phyloP scores from a whole-genome alignment of 2,113 vertebrate genomes.

The Sceloporus tristichus region DNA sequence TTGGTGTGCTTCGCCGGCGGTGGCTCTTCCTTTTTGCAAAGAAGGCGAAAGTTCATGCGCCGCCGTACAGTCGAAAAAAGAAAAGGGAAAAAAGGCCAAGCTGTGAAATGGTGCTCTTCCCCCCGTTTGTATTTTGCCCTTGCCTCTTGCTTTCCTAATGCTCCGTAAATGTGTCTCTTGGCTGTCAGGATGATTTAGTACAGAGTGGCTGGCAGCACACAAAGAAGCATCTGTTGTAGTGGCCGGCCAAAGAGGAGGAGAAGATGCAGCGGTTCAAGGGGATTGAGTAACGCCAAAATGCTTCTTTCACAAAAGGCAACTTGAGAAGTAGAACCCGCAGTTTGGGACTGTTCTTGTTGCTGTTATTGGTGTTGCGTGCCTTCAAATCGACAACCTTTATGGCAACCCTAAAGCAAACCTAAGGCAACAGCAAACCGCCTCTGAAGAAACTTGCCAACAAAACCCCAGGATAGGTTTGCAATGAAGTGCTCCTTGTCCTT shows the following conservation, averaged over 20 bases:
- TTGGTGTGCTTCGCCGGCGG: background rate
- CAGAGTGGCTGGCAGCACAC: constrained; percentile 61
- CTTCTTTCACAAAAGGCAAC: constrained; percentile 22
- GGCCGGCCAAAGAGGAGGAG: constrained; percentile 43
- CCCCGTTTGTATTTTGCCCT: constrained; percentile 47
- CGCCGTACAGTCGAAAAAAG: constrained; percentile 47
- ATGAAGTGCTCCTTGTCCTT: no score
- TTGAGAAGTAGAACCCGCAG: no score
- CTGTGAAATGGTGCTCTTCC: constrained; percentile 56
- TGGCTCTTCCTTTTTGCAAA: background rate
- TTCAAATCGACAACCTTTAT: no score
- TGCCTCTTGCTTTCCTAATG: constrained; percentile 56
- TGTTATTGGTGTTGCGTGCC: no score
- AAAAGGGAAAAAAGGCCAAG: constrained; percentile 31
- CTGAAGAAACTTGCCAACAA: no score
- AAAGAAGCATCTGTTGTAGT: constrained; percentile 75
- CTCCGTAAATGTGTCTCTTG: constrained; percentile 70
- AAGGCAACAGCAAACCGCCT: no score
- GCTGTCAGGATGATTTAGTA: constrained; percentile 77
- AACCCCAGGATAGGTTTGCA: no score
- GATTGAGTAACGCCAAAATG: constrained; percentile 33
- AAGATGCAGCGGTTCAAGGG: constrained; percentile 48
- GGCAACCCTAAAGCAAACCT: no score
- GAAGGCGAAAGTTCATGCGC: constrained; percentile 67
- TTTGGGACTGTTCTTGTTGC: no score